Evolutionary conservation across 2,888 invertebrate genomes (phyloP).

Genomic region (Thymelicus sylvestris): DNA sequence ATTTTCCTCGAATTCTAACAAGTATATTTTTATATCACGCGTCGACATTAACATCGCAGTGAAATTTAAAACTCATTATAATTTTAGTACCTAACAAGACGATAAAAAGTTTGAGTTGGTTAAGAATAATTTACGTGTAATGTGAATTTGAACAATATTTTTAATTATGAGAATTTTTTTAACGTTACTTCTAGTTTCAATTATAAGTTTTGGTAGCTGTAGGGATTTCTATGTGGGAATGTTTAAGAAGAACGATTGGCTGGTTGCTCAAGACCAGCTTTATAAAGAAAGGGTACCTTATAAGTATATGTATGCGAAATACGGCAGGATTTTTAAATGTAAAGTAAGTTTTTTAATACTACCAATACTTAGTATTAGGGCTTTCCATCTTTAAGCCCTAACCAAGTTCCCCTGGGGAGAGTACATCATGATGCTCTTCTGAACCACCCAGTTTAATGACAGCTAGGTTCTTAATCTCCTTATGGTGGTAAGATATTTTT

Average conservation of each 20-base stretch:
- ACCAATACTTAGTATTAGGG: not conserved
- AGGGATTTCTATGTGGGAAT: slow-evolving; percentile 69
- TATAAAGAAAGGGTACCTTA: slow-evolving; percentile 57
- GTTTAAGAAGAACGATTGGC: slow-evolving; percentile 65
- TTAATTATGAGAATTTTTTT: slow-evolving; percentile 33
- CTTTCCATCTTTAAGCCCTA: too few species aligned
- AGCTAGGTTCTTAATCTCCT: too few species aligned
- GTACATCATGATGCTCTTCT: too few species aligned
- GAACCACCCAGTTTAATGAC: too few species aligned
- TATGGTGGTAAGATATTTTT: too few species aligned
- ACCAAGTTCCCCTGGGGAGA: too few species aligned
- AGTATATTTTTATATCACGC: too few species aligned
- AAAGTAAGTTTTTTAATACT: slow-evolving; percentile 54
- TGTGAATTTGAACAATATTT: slow-evolving; percentile 13
- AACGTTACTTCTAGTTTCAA: slow-evolving; percentile 23
- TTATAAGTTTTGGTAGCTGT: slow-evolving; percentile 44
- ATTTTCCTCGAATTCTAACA: too few species aligned
- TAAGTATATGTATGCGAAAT: slow-evolving; percentile 54
- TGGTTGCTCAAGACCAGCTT: slow-evolving; percentile 65
- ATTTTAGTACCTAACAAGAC: slow-evolving; percentile 7
- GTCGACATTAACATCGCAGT: not conserved
- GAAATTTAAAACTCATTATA: slow-evolving; percentile 6
- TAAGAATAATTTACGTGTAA: not conserved
- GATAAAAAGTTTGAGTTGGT: not conserved
- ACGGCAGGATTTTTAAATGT: slow-evolving; percentile 67